Percentiles rank a stretch among this genome's conserved stretches.
Conservation (phyloP, 30 jellyfish, hydroid and myxozoan genomes). For the Sanderia malayensis region DNA sequence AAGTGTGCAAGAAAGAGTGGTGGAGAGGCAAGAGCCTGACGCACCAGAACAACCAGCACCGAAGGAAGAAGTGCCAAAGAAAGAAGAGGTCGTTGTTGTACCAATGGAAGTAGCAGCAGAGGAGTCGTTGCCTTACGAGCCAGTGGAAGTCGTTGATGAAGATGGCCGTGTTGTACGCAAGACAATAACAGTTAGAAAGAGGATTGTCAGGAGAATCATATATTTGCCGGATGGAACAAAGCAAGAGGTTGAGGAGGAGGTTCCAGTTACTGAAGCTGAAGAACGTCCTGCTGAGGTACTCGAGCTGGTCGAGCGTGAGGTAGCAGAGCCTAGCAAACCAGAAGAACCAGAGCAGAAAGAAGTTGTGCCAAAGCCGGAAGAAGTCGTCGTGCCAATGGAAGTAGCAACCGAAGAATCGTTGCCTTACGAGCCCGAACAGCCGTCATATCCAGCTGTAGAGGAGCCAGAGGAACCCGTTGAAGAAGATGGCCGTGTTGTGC, state of each 20-base stretch:
- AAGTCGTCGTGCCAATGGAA: too few relatives aligned
- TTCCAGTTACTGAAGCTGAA: conserved; percentile 4
- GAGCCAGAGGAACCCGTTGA: too few relatives aligned
- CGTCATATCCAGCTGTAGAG: too few relatives aligned
- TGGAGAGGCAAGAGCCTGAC: conserved; percentile 5
- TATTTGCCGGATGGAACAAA: background rate
- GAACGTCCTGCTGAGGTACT: background rate
- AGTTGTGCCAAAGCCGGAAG: too few relatives aligned
- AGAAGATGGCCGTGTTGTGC: background rate
- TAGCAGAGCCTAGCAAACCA: conserved; percentile 4
- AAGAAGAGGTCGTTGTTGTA: conserved; percentile 15
- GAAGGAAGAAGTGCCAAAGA: conserved; percentile 9
- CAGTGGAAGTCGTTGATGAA: conserved; percentile 26
- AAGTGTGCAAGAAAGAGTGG: conserved; percentile 21
- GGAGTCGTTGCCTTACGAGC: conserved; percentile 14
- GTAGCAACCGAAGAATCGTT: too few relatives aligned
- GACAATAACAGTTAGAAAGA: conserved; percentile 2
- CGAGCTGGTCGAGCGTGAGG: background rate
- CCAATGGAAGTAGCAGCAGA: conserved; percentile 45
- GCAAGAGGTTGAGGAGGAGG: conserved; percentile 3
- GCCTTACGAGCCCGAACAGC: too few relatives aligned
- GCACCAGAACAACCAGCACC: background rate
- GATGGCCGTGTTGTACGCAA: conserved; percentile 12
- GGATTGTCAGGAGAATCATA: conserved; percentile 9
- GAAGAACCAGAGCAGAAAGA: too few relatives aligned